phyloP scores from a whole-genome alignment of 1,140 invertebrate species.

The Listronotus bonariensis region DNA sequence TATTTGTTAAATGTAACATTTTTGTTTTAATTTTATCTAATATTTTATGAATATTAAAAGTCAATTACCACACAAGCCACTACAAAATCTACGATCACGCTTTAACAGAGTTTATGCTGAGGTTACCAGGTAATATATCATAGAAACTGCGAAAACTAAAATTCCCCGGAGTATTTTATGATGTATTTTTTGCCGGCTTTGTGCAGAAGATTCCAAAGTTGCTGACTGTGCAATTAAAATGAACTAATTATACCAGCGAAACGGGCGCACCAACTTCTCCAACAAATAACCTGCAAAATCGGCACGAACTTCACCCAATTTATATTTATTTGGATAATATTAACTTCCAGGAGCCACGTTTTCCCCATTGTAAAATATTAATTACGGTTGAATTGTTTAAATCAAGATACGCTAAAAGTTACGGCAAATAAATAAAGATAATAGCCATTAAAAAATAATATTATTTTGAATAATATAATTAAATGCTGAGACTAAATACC shows the following conservation, averaged over 20 bases:
- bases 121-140: too few relatives aligned
- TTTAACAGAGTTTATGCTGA: too few relatives aligned
- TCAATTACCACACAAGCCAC: too few relatives aligned
- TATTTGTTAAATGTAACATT: too few relatives aligned
- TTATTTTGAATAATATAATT: too few relatives aligned
- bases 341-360: conserved; percentile 7
- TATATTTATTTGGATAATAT: conserved; percentile 10
- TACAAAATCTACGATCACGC: too few relatives aligned
- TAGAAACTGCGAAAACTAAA: too few relatives aligned
- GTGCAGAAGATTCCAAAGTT: background rate
- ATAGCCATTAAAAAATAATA: too few relatives aligned
- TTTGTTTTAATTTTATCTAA: too few relatives aligned
- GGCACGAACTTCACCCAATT: conserved; percentile 4
- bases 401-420: conserved; percentile 3
- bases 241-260: conserved; percentile 8
- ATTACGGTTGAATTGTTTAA: conserved; percentile 13
- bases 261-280: conserved; percentile 6
- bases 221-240: conserved; percentile 8
- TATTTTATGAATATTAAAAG: too few relatives aligned
- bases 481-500: too few relatives aligned
- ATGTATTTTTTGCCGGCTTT: conserved; percentile 1
- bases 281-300: conserved; percentile 14
- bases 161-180: too few relatives aligned
- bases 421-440: background rate
- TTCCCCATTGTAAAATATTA: conserved; percentile 3